Base-by-base conservation (phyloP, 2,888 invertebrate species). In the Polydesmus complanatus region DNA sequence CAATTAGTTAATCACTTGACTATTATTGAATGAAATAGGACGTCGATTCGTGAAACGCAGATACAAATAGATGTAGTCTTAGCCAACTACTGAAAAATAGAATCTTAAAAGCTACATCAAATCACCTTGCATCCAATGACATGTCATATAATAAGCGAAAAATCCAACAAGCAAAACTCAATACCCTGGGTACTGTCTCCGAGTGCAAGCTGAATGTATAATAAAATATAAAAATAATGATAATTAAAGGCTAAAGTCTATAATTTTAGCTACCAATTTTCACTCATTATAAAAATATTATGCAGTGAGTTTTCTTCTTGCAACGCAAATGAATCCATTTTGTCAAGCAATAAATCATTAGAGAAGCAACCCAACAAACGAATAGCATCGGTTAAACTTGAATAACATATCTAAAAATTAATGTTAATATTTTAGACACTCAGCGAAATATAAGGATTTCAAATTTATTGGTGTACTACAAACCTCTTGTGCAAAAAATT, bases 401-500 rank as follows among this genome's bases (percentile, higher is more conserved):
- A 89, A 75, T 88, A 87, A 69, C 95, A 93, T 65, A 97, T 90
- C 87, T 88, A 71, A 21, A 66, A 64, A 22, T 18, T 62, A 60
- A 22, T 25, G 21, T n/a, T 26, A 27, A 47, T 2, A 18, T 59
- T 23, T 37, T 37, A 37, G 37, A 8, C 26, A 1, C 5, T 57
- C 14, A 3, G 5, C 23, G 14, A 5, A 1, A 21, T 3, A 1
- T 19, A 37, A 37, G 18, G 14, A n/a, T 14, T 58, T 27, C 26
- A 21, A 56, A 8, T 18, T 58, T 19, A 11, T n/a, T 58, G n/a
- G 49, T 22, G 18, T 19, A 49, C 47, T 48, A 47, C 66, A 70
- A 70, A 87, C 88, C 81, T 98, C 97, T 66, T 91, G 87, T 71
- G 93, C 86, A 78, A 98, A 98, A 78, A 94, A 93, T 73, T 94